Conservation (phyloP, 92 coral and sea anemone species). For the Zoanthus gigantus region DNA sequence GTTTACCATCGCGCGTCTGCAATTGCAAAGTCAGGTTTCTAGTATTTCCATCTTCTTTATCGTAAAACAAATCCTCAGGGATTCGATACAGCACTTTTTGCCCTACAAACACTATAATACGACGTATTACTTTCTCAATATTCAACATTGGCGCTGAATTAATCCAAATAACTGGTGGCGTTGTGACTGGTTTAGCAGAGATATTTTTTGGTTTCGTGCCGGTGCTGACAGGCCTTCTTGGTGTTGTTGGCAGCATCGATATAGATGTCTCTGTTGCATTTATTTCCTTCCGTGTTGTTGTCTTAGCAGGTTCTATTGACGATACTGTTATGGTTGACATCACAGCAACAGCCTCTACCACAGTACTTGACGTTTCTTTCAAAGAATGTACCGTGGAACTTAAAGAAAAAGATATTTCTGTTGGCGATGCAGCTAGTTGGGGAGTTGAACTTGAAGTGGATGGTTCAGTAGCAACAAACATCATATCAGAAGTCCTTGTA, state of each 20-base stretch:
- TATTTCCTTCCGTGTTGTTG: background rate
- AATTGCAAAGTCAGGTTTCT: slow-evolving; percentile 76
- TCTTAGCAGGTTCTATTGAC: background rate
- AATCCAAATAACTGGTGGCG: background rate
- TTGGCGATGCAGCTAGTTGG: background rate
- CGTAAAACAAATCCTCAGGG: slow-evolving; percentile 76
- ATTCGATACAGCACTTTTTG: slow-evolving; percentile 69
- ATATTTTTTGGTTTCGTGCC: background rate
- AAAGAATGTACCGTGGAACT: background rate
- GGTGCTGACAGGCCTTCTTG: background rate
- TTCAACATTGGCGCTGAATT: slow-evolving; percentile 63
- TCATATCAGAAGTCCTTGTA: background rate
- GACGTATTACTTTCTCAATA: slow-evolving; percentile 55
- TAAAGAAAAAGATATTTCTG: background rate
- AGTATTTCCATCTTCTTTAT: slow-evolving; percentile 84
- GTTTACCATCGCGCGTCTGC: slow-evolving; percentile 60
- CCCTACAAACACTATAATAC: slow-evolving; percentile 67
- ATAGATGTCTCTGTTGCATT: slow-evolving; percentile 15
- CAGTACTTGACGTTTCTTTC: background rate
- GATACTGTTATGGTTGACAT: background rate
- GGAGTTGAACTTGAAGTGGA: background rate
- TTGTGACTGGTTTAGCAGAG: slow-evolving; percentile 16
- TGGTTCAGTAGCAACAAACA: background rate
- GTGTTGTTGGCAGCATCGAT: background rate
- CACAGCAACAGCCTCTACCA: background rate